A percentile compares a stretch with the other conserved stretches of the same genome.
phyloP scores from a whole-genome alignment of 2,797 vertebrate genomes.

The Erpetoichthys calabaricus region DNA sequence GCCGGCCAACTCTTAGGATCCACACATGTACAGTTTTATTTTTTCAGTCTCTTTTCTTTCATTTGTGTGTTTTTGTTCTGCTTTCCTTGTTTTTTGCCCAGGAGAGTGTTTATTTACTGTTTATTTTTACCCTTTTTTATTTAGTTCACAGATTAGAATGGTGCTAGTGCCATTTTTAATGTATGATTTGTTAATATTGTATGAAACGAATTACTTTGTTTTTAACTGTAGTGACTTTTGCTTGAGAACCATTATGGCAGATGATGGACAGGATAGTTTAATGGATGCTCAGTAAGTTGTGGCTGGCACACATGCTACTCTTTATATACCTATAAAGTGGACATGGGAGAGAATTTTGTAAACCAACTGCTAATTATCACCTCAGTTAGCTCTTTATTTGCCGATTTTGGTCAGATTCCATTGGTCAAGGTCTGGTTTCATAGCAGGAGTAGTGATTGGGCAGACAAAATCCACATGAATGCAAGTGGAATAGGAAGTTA shows the following conservation, averaged over 20 bases:
- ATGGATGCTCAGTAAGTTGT: conserved; percentile 18
- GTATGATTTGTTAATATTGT: conserved; percentile 43
- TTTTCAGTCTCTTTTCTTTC: conserved; percentile 27
- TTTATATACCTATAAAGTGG: no score
- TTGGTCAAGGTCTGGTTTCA: neutral
- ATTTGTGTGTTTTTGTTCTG: conserved; percentile 19
- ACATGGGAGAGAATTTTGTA: no score
- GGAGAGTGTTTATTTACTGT: conserved; percentile 22
- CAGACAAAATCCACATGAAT: conserved; percentile 15
- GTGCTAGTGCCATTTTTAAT: conserved; percentile 52
- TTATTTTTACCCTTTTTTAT: conserved; percentile 20
- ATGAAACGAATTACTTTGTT: conserved; percentile 29
- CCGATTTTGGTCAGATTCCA: no score
- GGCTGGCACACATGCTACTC: no score
- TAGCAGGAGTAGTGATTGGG: conserved; percentile 5
- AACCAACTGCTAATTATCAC: no score
- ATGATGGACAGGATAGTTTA: conserved; percentile 19
- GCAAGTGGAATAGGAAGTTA: conserved; percentile 18
- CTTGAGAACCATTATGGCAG: conserved; percentile 10
- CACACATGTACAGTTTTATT: conserved; percentile 41
- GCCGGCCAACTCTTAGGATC: conserved; percentile 50
- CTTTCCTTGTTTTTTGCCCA: conserved; percentile 19
- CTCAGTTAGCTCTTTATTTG: no score
- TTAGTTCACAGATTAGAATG: conserved; percentile 40
- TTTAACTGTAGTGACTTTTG: conserved; percentile 19